Evolutionary conservation across 2,113 vertebrate species (phyloP).

Genomic region (Promerops cafer): DNA sequence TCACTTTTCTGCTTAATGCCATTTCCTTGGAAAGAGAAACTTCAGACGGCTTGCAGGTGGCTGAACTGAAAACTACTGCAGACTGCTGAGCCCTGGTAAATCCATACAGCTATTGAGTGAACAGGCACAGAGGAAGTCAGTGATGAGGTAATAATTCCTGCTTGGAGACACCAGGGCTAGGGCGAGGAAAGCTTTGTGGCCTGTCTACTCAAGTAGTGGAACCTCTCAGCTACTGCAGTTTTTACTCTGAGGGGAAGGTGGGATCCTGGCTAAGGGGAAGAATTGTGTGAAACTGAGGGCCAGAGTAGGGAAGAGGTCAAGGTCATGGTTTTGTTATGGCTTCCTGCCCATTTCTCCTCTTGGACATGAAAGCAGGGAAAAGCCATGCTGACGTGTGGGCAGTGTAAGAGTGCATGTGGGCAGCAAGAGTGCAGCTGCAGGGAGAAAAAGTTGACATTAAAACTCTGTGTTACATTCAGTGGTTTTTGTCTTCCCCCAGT

Average conservation of each 20-base stretch:
- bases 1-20: background rate
- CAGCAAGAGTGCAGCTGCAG: background rate
- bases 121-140: background rate
- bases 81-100: background rate
- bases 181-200: background rate
- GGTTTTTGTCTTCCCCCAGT: background rate
- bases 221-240: background rate
- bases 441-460: background rate
- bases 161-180: background rate
- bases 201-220: background rate
- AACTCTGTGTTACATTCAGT: background rate
- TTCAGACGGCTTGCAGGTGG: background rate
- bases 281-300: background rate
- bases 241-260: background rate
- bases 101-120: rapidly evolving
- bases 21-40: background rate
- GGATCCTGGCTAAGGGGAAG: background rate
- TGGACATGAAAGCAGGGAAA: background rate
- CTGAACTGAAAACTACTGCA: background rate
- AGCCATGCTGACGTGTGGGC: background rate
- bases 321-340: background rate
- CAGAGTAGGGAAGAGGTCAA: background rate
- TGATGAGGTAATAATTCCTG: background rate
- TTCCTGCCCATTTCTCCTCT: background rate
- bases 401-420: background rate